These are phyloP conservation scores for Lophotriccus pileatus DNA, from an alignment of 2,797 vertebrate species.

Conservation along the genomic window DNA sequence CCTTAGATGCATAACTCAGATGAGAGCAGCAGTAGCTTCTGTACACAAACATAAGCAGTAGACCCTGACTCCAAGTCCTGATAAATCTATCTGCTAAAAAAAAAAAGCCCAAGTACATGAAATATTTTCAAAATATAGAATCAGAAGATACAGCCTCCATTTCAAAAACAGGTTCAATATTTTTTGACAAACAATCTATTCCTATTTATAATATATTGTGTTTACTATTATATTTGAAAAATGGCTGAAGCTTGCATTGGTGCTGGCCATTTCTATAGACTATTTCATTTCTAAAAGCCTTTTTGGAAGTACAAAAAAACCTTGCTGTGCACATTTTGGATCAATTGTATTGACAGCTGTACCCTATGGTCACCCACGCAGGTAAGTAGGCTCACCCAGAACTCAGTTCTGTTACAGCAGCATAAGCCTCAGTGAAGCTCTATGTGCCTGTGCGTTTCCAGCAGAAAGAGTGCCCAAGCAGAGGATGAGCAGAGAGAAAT, in stretches of 20 bases:
- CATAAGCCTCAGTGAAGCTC: rapidly evolving
- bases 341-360: neutral
- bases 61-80: neutral
- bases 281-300: neutral
- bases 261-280: neutral
- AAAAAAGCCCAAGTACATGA: neutral
- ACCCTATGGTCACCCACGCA: neutral
- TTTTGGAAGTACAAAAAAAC: neutral
- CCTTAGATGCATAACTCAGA: neutral
- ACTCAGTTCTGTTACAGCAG: rapidly evolving
- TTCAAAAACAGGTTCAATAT: neutral
- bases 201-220: neutral
- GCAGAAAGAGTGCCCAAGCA: neutral
- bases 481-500: neutral
- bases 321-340: neutral
- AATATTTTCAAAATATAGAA: neutral
- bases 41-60: neutral
- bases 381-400: neutral
- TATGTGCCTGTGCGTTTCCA: rapidly evolving
- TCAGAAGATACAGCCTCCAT: neutral
- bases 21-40: neutral
- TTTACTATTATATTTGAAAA: neutral
- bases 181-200: constrained; percentile 8
- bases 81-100: neutral
- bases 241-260: neutral